Evolutionary conservation across 2,797 vertebrate genomes (phyloP), one percentile per base, ranked within the genome.

Genomic region (Pogonophryne albipinna): DNA sequence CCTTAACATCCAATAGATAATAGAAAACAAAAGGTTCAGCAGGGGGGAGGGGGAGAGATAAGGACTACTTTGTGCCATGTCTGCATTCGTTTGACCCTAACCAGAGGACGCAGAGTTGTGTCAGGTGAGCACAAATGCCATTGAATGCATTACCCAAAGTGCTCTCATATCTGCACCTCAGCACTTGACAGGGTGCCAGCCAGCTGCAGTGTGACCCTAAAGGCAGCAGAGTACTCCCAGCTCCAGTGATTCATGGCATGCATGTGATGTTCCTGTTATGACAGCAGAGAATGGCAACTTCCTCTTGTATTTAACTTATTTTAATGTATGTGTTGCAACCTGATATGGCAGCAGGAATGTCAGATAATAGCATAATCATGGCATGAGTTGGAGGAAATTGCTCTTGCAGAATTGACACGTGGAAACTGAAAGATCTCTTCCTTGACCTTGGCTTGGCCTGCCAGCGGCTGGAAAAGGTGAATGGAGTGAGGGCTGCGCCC

Each of bases 121-220:
- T 58, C 49, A 45, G 49, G 38, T 5, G 53, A 66, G 79, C 63
- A 58, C 53, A 57, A 45, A 64, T 81, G 73, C 62, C 71, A 56
- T 63, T 73, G 57, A 80, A 64, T 55, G 44, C 74, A 70, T 52
- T 9, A 64, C 74, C 34, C 77, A 82, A 74, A 76, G 78, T 86
- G 74, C 83, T 88, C 82, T 41, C 83, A 87, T 89, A 86, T 86
- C 86, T 78, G 15, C 16, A 58, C 69, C 76, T 92, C 78, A 88
- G 88, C 87, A 88, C 31, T 88, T 90, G 67, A 82, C 23, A 59
- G 49, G 57, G 56, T 52, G 82, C 82, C 89, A 86, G 70, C 27
- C 52, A 50, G 69, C 53, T 31, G 60, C 41, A 44, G 69, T 51
- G 34, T 38, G 51, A 49, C 66, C 82, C 77, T 15, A 10, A 76